A percentile compares a stretch with the other conserved stretches of the same genome.
These are phyloP conservation scores for Tragelaphus scriptus DNA, from an alignment of 2,113 vertebrate species.

Conservation along the genomic window DNA sequence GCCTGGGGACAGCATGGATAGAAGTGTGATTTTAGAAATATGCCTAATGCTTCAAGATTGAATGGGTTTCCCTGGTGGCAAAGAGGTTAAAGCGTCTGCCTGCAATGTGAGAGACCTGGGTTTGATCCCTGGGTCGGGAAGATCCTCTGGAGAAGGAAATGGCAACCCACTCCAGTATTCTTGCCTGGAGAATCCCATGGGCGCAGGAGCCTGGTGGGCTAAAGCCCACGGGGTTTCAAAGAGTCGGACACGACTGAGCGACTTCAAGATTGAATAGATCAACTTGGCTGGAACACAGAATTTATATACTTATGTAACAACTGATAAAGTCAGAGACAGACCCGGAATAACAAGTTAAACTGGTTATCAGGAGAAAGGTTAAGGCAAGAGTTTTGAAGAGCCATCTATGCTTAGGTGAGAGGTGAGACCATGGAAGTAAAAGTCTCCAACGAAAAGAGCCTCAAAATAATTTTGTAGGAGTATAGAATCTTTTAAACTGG, in stretches of 20 bases:
- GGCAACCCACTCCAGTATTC: no score
- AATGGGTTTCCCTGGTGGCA: neutral
- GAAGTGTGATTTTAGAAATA: neutral
- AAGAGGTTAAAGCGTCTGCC: no score
- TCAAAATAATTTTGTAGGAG: no score
- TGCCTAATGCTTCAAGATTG: neutral
- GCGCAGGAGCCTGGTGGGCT: no score
- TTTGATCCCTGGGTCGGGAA: no score
- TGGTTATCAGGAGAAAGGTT: neutral
- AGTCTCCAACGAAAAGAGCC: neutral
- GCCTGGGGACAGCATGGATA: neutral
- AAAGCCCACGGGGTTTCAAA: no score
- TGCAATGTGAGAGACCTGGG: no score
- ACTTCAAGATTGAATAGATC: neutral
- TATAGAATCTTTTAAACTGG: neutral
- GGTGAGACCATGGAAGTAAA: neutral
- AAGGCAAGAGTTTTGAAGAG: neutral
- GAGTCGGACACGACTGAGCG: no score
- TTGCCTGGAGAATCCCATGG: no score
- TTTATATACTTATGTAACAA: neutral
- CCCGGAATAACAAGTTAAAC: neutral
- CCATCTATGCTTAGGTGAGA: neutral
- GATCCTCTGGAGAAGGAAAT: no score
- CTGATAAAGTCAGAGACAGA: neutral
- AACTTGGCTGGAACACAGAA: neutral